Evolutionary conservation across 2,797 vertebrate genomes (phyloP), one percentile per base, ranked within the genome.

Genomic region (Tinamus major): DNA sequence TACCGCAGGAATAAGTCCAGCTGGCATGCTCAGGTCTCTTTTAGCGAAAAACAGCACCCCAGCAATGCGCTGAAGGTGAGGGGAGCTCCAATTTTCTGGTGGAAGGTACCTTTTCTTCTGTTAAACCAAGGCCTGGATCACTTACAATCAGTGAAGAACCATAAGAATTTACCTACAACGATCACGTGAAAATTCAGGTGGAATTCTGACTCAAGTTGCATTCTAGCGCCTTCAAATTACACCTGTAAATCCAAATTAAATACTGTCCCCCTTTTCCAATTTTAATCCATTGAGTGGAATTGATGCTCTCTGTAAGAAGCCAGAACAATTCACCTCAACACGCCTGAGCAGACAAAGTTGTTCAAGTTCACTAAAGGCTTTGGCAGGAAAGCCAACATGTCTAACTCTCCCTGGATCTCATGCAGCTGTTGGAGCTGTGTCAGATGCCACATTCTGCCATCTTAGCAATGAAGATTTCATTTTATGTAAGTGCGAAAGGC

Each of bases 1-100:
- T 95, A 92, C 87, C 0, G 16, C 89, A 93, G 95, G 91, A 95
- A 80, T 55, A 65, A 31, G 78, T 92, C 94, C 96, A 96, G 89
- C 87, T 96, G 94, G 94, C 91, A 59, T 6, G 1, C 9, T 1
- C 67, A 64, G 86, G 77, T 84, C 87, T 78, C 24, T 90, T 84
- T 92, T 55, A 94, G 93, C 58, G 78, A 77, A 71, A 90, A 88
- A 17, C 80, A 85, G 92, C 82, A 86, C 75, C 89, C 87, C 78
- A 90, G 64, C 44, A 27, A 37, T 39, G 58, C 2, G 0, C 0
- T 1, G 81, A 90, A 84, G 81, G 84, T 94, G 69, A 96, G 31
- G 58, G 71, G 71, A 83, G 68, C 85, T 91, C 68, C 39, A 86
- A 91, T 87, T 77, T 1, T 5, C 64, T 42, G 41, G 33, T 64